Evolutionary conservation across 1,140 invertebrate genomes (phyloP).

Genomic region (Brachionus paranguensis): DNA sequence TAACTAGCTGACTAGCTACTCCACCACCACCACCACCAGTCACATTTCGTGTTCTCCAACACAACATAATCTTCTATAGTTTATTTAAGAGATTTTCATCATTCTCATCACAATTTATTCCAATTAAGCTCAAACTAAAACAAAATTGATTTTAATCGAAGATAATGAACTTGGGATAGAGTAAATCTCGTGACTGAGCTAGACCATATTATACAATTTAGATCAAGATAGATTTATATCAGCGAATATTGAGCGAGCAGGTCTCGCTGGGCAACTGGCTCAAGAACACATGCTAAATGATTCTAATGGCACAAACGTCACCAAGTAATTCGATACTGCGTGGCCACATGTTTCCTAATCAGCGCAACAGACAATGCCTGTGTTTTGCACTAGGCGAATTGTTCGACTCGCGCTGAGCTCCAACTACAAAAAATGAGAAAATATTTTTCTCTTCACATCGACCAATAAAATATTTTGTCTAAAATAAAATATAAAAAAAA

Average conservation of each 20-base stretch:
- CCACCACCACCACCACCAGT: background rate
- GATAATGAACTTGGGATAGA: background rate
- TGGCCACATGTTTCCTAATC: background rate
- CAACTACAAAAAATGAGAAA: background rate
- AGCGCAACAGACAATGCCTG: background rate
- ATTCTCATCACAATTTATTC: slow-evolving; percentile 13
- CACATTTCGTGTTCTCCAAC: background rate
- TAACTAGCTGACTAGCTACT: background rate
- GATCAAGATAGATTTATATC: slow-evolving; percentile 20
- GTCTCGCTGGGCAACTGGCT: background rate
- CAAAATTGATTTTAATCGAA: slow-evolving; percentile 28
- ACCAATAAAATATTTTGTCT: background rate
- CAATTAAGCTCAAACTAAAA: slow-evolving; percentile 25
- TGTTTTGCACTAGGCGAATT: background rate
- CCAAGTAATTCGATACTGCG: background rate
- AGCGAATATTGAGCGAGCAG: background rate
- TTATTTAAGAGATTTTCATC: slow-evolving; percentile 2
- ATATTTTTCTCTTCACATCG: background rate
- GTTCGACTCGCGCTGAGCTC: background rate
- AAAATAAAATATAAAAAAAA: background rate
- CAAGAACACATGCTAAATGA: background rate
- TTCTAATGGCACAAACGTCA: background rate
- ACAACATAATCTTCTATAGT: background rate
- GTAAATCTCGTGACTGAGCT: background rate
- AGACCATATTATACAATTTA: background rate